Evolutionary conservation across 2,797 vertebrate species (phyloP), one percentile per base, ranked within the genome.

Genomic region (Parambassis ranga): DNA sequence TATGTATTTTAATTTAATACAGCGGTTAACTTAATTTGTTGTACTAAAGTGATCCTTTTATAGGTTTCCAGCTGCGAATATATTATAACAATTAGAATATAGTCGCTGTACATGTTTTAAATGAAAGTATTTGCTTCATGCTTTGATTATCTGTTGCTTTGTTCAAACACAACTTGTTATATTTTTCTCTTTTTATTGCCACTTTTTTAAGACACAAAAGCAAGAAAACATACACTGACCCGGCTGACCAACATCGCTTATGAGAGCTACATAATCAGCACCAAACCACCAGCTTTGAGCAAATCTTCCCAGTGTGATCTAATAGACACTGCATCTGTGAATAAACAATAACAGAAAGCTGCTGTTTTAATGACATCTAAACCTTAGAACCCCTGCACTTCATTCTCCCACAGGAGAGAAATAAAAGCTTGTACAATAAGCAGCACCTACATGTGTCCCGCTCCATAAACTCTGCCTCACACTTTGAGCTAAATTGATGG

Each of bases 341-440:
- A 86, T 84, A 78, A 85, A 85, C 73, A 83, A 85, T 79, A 81
- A 84, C 56, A 83, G 71, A 88, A 75, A 73, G 72, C 53, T 78
- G 73, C 58, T 50, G 32, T 72, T 88, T 82, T 84, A 90, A 92
- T 87, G 77, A 50, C 65, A 91, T 90, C 71, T 50, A 37, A 67
- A 71, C 77, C 65, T n/a, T n/a, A 37, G 74, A 87, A 85, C 16
- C 49, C 69, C 68, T 62, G 53, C 79, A 67, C 66, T 72, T 83
- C 47, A 72, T 86, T 84, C 75, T 86, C 87, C 89, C 78, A 57
- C 47, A 51, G 75, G 89, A 80, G 79, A 82, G 71, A 80, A 81
- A 82, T 83, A 81, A 90, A 77, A 63, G 55, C 50, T 83, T 83
- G 85, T 79, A 75, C 87, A 90, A 88, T 89, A 89, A 90, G 86